Evolutionary conservation across 2,888 invertebrate genomes (phyloP).

Genomic region (Tetragnatha montana): DNA sequence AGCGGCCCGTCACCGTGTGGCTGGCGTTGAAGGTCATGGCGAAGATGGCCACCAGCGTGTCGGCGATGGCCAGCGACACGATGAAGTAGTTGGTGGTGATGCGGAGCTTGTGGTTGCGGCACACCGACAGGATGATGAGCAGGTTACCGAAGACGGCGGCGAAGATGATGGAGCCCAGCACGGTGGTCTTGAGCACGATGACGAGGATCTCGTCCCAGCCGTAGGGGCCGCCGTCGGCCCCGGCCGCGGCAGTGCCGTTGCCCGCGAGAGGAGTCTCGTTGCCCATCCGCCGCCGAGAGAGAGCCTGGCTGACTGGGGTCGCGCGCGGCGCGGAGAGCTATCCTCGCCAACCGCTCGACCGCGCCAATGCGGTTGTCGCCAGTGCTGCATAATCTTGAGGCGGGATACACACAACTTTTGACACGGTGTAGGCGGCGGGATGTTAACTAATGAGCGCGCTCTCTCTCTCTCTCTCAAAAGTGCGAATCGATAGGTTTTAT

Average conservation of each 20-base stretch:
- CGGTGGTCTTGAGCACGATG: constrained; percentile 66
- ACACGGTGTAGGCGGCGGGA: constrained; percentile 3
- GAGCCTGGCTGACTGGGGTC: not conserved
- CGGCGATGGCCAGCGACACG: constrained; percentile 94
- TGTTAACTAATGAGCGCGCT: not conserved
- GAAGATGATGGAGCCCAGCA: constrained; percentile 82
- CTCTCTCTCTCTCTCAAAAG: not conserved
- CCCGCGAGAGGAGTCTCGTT: constrained; percentile 38
- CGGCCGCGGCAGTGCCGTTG: constrained; percentile 4
- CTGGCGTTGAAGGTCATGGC: constrained; percentile 95
- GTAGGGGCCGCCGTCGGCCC: not conserved
- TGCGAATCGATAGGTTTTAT: no score
- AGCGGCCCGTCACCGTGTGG: constrained; percentile 87
- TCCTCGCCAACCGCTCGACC: not conserved
- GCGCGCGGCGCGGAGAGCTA: not conserved
- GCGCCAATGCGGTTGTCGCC: constrained; percentile 69
- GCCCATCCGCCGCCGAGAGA: constrained; percentile 3
- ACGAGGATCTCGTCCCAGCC: constrained; percentile 66
- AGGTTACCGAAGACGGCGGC: constrained; percentile 94
- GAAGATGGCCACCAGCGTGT: constrained; percentile 92
- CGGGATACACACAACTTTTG: constrained; percentile 33
- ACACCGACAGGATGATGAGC: constrained; percentile 83
- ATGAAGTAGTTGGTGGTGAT: constrained; percentile 97
- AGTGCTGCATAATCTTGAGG: constrained; percentile 66
- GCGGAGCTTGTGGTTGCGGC: constrained; percentile 87